Evolutionary conservation across 2,888 invertebrate genomes (phyloP), one percentile per base, ranked within the genome.

Genomic region (Dicyrtoma fusca): DNA sequence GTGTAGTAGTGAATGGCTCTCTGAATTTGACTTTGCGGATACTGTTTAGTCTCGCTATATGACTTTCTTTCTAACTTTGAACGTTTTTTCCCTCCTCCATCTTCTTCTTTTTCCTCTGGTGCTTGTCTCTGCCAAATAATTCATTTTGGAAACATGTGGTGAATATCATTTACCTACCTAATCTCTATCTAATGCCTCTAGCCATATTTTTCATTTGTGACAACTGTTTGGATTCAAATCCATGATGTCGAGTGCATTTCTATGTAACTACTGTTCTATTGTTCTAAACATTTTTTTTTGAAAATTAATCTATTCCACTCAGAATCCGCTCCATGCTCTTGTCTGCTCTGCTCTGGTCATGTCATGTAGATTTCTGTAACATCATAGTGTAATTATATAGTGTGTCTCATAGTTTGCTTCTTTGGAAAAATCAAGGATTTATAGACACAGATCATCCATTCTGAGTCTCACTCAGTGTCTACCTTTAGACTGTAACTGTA

Each of bases 91-190:
- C 14, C 44, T 44, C 23, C 49, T 66, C 34, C 55, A 34, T 55
- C 66, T 65, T n/a, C 53, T 1, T 45, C 63, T 51, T 14, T 51
- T 65, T n/a, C 51, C 51, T 19, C 66, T 51, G 21, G 45, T 44
- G 19, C 68, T 68, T 68, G 68, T 57, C 68, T 68, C 68, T 63
- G 71, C 71, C 71, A 71, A 71, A 71, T 71, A 71, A 71, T 71
- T 71, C 71, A 71, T 71, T 71, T 62, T 55, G 71, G 71, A 63
- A 71, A 71, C 71, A 71, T 71, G 63, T 71, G 71, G 63, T 63
- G 71, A 63, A 71, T 71, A 71, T 71, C 63, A 71, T 71, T 71
- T 71, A 64, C 71, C 63, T 71, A 61, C 69, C 61, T 62, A 62
- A 55, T 71, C 63, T 71, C 45, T 63, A 63, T 63, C 53, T 69